phyloP scores from a whole-genome alignment of 2,797 vertebrate genomes.

The Botia almorhae region DNA sequence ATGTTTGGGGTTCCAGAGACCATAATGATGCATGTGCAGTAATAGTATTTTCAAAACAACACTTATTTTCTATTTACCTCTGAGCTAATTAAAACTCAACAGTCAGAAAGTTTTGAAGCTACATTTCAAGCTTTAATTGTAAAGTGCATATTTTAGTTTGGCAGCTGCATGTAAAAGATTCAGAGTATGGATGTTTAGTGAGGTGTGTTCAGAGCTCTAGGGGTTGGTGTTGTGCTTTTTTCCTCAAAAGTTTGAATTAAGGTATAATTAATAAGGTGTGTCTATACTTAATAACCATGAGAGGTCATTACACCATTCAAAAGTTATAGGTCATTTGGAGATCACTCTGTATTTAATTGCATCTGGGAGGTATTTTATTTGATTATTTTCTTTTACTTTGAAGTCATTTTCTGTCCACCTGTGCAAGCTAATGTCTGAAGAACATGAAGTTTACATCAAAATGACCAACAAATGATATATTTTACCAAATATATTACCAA shows the following conservation, averaged over 20 bases:
- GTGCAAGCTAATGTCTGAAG: background rate
- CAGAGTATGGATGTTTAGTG: background rate
- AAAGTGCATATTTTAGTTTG: background rate
- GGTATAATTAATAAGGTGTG: slow-evolving; percentile 29
- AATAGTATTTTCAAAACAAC: too few relatives aligned
- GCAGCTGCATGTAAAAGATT: background rate
- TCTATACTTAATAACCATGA: slow-evolving; percentile 20
- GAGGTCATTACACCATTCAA: background rate
- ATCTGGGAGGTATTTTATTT: background rate
- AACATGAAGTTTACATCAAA: background rate
- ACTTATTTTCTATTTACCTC: background rate
- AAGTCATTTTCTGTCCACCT: background rate
- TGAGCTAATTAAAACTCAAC: background rate
- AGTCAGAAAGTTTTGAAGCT: background rate
- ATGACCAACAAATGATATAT: background rate
- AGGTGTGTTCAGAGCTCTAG: slow-evolving; percentile 10
- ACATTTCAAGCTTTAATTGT: background rate
- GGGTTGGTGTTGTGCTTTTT: background rate
- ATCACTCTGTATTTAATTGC: slow-evolving; percentile 4
- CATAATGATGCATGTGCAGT: too few relatives aligned
- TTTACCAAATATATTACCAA: background rate
- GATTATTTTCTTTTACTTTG: background rate
- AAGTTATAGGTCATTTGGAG: background rate
- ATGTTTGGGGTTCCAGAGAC: too few relatives aligned
- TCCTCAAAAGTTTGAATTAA: slow-evolving; percentile 23